phyloP scores from a whole-genome alignment of 2,888 invertebrate genomes.

The Epirrhoe alternata region DNA sequence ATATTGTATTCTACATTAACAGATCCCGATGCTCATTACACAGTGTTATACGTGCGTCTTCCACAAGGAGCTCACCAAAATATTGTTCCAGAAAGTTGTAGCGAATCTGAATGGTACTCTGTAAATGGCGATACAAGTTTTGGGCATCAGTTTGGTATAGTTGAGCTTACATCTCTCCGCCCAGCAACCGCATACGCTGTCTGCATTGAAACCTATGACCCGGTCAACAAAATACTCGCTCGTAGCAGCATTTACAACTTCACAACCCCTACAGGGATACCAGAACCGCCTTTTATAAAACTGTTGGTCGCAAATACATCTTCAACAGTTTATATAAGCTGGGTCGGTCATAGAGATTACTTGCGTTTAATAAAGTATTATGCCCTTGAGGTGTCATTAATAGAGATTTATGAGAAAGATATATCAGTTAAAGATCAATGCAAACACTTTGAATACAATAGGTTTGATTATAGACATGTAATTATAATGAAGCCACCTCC shows the following conservation, averaged over 20 bases:
- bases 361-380: slow-evolving; percentile 62
- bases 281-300: slow-evolving; percentile 72
- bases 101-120: slow-evolving; percentile 71
- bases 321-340: slow-evolving; percentile 61
- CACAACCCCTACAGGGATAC: slow-evolving; percentile 67
- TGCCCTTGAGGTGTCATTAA: slow-evolving; percentile 67
- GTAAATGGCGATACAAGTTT: slow-evolving; percentile 51
- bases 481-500: slow-evolving; percentile 69
- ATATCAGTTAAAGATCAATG: slow-evolving; percentile 63
- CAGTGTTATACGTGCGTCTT: slow-evolving; percentile 67
- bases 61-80: slow-evolving; percentile 53
- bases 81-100: slow-evolving; percentile 72
- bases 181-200: slow-evolving; percentile 74
- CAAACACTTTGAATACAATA: slow-evolving; percentile 48
- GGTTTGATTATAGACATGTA: slow-evolving; percentile 65
- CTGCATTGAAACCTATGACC: slow-evolving; percentile 71
- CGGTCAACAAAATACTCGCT: slow-evolving; percentile 52
- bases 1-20: slow-evolving; percentile 58
- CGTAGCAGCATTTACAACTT: slow-evolving; percentile 70
- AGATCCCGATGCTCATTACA: slow-evolving; percentile 58
- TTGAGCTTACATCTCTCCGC: slow-evolving; percentile 57
- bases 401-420: slow-evolving; percentile 60
- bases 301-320: slow-evolving; percentile 66
- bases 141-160: slow-evolving; percentile 47
- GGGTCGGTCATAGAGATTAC: slow-evolving; percentile 75